Percentiles rank a stretch among this genome's conserved stretches.
Conservation (phyloP, 2,113 vertebrate species). For the Takifugu flavidus region DNA sequence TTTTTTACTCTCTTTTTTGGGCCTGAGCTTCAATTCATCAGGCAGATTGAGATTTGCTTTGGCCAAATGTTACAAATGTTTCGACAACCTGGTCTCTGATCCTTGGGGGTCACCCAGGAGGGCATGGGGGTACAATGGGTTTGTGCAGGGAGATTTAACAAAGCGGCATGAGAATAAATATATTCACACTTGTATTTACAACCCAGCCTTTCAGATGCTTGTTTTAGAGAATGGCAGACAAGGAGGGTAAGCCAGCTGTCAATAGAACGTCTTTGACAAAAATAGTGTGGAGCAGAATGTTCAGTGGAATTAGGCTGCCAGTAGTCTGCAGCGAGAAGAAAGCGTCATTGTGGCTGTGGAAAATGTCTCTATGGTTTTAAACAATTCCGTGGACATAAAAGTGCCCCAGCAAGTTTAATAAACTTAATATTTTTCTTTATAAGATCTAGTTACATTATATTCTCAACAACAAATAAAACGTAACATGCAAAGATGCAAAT, state of each 20-base stretch:
- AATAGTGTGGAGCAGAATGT: slow-evolving; percentile 23
- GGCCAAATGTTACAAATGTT: slow-evolving; percentile 86
- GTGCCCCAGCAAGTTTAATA: too few relatives aligned
- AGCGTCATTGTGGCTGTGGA: neutral
- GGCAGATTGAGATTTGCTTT: slow-evolving; percentile 75
- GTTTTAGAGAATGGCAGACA: slow-evolving; percentile 44
- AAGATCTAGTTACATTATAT: too few relatives aligned
- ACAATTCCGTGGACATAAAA: too few relatives aligned
- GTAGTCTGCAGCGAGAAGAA: slow-evolving; percentile 3
- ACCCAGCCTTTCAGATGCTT: slow-evolving; percentile 63
- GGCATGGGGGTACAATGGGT: slow-evolving; percentile 58
- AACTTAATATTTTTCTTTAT: too few relatives aligned
- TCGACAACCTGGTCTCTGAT: slow-evolving; percentile 82
- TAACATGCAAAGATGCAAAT: too few relatives aligned
- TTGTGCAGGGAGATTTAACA: slow-evolving; percentile 65
- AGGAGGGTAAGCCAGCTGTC: slow-evolving; percentile 52
- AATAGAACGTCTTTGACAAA: slow-evolving; percentile 11
- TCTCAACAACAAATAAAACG: too few relatives aligned
- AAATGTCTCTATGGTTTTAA: too few relatives aligned
- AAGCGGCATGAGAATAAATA: slow-evolving; percentile 73
- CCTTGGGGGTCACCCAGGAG: slow-evolving; percentile 69
- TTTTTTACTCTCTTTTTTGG: slow-evolving; percentile 42
- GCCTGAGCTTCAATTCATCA: slow-evolving; percentile 71
- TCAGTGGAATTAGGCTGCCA: slow-evolving; percentile 33
- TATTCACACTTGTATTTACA: slow-evolving; percentile 66